Evolutionary conservation across 92 coral and sea anemone genomes (phyloP), one percentile per base, ranked within the genome.

Genomic region (Anthopleura xanthogrammica): DNA sequence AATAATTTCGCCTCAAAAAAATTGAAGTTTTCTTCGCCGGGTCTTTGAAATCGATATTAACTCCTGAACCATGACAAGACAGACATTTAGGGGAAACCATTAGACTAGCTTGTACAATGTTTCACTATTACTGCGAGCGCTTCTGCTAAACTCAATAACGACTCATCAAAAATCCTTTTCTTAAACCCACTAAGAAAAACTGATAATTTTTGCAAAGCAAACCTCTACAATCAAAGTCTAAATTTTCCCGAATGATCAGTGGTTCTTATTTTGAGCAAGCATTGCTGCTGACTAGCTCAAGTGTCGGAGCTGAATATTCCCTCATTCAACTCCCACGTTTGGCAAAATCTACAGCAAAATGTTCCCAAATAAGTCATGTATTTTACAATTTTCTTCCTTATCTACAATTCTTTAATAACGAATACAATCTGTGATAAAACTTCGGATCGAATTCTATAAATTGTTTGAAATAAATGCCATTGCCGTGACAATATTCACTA

Each of bases 1-100:
- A 8, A 8, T 9, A 68, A 23, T 23, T 29, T 68, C 17, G 74
- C 29, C 42, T n/a, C 42, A 29, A 23, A 68, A 29, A 68, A 68
- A 24, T 12, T 4, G 74, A 68, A 68, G 74, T 68, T 68, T 68
- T 8, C 70, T 62, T 62, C 36, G 70, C 70, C 74, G 74, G 74
- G 41, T 23, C 74, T 68, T 13, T 68, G 74, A 68, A 68, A 68
- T 68, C 42, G 74, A 68, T 68, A 68, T 68, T 68, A 68, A 23
- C 74, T 68, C 42, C 74, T 68, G 43, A 72, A 41, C 83, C 83
- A 80, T 80, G 83, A 80, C 83, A 80, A n/a, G 48, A 60, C 70
- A 62, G 48, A 60, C 70, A 62, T 62, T 29, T 20, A 29, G 22
- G 23, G 52, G 56, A 36, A 80, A 41, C 50, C 50, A 46, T 46